A percentile compares a stretch with the other conserved stretches of the same genome.
Evolutionary conservation across 2,888 invertebrate species (phyloP).

Genomic region (Zaprionus obscuricornis): DNA sequence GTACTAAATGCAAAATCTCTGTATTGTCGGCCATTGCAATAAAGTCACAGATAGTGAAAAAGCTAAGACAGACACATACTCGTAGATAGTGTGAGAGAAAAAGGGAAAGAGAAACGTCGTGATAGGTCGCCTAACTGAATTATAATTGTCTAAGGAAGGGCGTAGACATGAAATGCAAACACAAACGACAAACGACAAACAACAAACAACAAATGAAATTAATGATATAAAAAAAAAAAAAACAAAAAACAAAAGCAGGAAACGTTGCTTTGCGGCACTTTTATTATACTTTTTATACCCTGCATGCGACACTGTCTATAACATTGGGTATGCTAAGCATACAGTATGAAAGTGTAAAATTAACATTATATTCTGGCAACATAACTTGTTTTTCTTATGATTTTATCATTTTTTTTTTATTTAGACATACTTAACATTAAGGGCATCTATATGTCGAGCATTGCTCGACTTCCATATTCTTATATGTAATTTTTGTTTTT

Average conservation of each 20-base stretch:
- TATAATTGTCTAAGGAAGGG: constrained; percentile 70
- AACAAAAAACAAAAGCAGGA: constrained; percentile 52
- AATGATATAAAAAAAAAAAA: constrained; percentile 50
- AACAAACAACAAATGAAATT: constrained; percentile 60
- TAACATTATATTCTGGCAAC: too few species aligned
- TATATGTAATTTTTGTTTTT: too few species aligned
- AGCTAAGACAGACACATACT: too few species aligned
- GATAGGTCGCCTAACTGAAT: constrained; percentile 54
- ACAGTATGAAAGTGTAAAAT: too few species aligned
- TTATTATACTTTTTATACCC: constrained; percentile 64
- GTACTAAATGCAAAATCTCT: constrained; percentile 30
- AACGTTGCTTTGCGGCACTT: constrained; percentile 76
- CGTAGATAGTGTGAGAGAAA: too few species aligned
- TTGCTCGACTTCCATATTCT: too few species aligned
- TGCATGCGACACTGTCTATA: too few species aligned
- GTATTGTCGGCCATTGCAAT: constrained; percentile 36
- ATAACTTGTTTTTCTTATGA: too few species aligned
- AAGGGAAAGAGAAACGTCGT: neutral
- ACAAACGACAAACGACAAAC: constrained; percentile 60
- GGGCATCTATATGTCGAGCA: too few species aligned
- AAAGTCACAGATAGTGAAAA: neutral
- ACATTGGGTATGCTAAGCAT: too few species aligned
- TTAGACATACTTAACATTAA: too few species aligned
- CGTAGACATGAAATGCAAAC: constrained; percentile 56
- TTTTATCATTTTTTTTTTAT: constrained; percentile 21